Conservation (phyloP, 2,888 invertebrate species). For the Eretmocerus hayati region DNA sequence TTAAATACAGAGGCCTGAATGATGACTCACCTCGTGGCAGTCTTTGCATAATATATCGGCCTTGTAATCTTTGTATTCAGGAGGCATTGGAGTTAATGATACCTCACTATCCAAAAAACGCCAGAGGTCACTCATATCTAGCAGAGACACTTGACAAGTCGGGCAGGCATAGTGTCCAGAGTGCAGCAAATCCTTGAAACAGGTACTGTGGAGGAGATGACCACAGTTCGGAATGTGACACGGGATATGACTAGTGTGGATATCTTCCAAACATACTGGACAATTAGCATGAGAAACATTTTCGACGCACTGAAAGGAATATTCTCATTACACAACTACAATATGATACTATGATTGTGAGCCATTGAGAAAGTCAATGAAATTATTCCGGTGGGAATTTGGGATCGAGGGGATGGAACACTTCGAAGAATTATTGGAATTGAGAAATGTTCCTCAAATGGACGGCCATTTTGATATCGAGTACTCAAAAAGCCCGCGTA, state of each 20-base stretch:
- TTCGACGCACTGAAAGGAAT: conserved; percentile 75
- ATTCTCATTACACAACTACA: too few species aligned
- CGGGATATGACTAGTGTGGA: conserved; percentile 82
- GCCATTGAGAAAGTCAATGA: too few species aligned
- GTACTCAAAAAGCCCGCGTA: too few species aligned
- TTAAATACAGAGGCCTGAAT: too few species aligned
- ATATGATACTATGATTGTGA: too few species aligned
- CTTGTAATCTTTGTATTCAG: conserved; percentile 71
- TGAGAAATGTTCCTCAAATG: too few species aligned
- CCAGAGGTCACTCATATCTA: conserved; percentile 82
- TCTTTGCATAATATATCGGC: conserved; percentile 84
- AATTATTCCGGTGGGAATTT: too few species aligned
- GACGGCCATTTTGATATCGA: too few species aligned
- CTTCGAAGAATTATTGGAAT: too few species aligned
- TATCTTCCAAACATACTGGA: conserved; percentile 83
- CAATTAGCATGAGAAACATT: conserved; percentile 83
- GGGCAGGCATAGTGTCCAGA: conserved; percentile 84
- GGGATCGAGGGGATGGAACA: too few species aligned
- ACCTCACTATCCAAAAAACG: conserved; percentile 77
- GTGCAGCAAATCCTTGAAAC: conserved; percentile 69
- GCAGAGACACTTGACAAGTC: conserved; percentile 79
- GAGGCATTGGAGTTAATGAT: conserved; percentile 74
- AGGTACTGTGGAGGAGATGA: conserved; percentile 77
- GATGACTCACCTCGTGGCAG: conserved; percentile 69
- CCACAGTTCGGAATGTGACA: conserved; percentile 88